Evolutionary conservation across 2,888 invertebrate genomes (phyloP).

Genomic region (Sipha maydis): DNA sequence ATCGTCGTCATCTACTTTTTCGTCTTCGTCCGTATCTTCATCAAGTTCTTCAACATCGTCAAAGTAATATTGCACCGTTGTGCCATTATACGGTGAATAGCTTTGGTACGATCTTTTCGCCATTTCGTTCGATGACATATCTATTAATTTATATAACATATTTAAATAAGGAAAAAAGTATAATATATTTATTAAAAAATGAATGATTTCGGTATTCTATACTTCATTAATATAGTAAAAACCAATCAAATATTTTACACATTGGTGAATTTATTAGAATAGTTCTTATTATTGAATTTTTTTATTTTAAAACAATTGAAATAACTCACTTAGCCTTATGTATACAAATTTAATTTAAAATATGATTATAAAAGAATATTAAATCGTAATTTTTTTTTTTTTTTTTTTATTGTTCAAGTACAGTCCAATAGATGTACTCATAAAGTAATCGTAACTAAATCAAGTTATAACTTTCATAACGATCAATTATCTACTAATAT

Average conservation of each 20-base stretch:
- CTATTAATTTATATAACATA: not conserved
- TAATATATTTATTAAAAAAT: not conserved
- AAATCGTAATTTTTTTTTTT: too few species aligned
- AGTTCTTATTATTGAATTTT: slow-evolving; percentile 4
- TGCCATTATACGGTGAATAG: slow-evolving; percentile 41
- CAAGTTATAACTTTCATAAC: too few species aligned
- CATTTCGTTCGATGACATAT: slow-evolving; percentile 44
- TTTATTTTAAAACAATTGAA: not conserved
- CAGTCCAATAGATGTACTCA: too few species aligned
- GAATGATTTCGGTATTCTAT: not conserved
- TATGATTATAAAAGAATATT: too few species aligned
- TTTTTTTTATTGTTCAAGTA: too few species aligned
- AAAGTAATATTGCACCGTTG: slow-evolving; percentile 52
- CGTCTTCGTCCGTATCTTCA: slow-evolving; percentile 71
- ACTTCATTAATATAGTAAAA: not conserved
- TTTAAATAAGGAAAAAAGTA: not conserved
- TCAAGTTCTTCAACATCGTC: slow-evolving; percentile 68
- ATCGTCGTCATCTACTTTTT: slow-evolving; percentile 76
- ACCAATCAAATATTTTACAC: not conserved
- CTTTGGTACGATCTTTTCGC: slow-evolving; percentile 52
- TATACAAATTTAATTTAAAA: too few species aligned
- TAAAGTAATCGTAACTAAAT: too few species aligned
- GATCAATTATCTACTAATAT: too few species aligned
- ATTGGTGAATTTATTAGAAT: not conserved
- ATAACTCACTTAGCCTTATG: not conserved